Base-by-base conservation (phyloP, 2,888 invertebrate species). In the Tenthredo mesomela region DNA sequence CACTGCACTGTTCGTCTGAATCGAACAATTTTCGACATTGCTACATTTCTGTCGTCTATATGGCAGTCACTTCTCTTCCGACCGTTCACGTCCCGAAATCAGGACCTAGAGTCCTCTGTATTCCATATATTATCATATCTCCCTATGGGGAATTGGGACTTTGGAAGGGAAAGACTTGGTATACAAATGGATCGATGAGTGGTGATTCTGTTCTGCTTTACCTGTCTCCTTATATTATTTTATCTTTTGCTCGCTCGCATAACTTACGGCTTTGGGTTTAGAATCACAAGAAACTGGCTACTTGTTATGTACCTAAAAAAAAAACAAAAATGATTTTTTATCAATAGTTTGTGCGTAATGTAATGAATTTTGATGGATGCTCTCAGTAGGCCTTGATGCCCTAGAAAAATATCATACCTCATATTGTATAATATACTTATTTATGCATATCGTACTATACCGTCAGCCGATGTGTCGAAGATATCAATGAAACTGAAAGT, bases 401-500 rank as follows among this genome's bases (percentile, higher is more conserved):
- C 5, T 29, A 18, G 6, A 67, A 33, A 67, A 29, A 33, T 12
- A 18, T 33, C 67, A 1, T 33, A 67, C 33, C 18, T 67, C 15
- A 67, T 33, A 4, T 33, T 12, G 61, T 4, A 25, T 4, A 25
- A 61, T 10, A 12, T 21, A 25, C 61, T 25, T 25, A 25, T 25
- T 25, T 21, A 61, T 25, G 61, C 25, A 25, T n/a, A 25, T 61
- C 25, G 25, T 25, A 29, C 2, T 29, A 61, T 61, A 61, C 61
- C 61, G 21, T 61, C 61, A 25, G 61, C 33, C 70, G 83, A 85
- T 85, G 58, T 84, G 82, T 82, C 84, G 77, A 85, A 84, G 83
- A 75, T 86, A 86, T 86, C 85, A 86, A 86, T 86, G 86, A 85
- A 83, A 82, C n/a, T 58, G 37, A 37, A 61, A 4, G 40, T 73